A percentile compares a stretch with the other conserved stretches of the same genome.
phyloP scores from a whole-genome alignment of 1,140 invertebrate genomes.

The Anagrus nilaparvatae region DNA sequence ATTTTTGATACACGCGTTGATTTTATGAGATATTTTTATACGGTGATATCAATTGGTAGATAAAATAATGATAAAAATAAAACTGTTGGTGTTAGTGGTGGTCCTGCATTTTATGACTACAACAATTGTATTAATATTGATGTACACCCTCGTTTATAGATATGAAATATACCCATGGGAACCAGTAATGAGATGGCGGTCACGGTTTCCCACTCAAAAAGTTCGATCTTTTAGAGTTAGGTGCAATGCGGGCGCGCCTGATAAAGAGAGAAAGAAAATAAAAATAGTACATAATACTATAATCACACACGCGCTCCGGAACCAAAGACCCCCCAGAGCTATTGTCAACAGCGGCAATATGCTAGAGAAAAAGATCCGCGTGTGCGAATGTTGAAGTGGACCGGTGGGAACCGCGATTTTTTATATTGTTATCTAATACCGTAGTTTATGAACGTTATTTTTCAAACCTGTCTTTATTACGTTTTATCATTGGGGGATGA shows the following conservation, averaged over 20 bases:
- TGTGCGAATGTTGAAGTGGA: slow-evolving; percentile 26
- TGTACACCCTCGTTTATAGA: background rate
- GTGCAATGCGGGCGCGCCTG: slow-evolving; percentile 28
- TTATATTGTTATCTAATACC: no score
- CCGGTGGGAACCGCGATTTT: slow-evolving; percentile 36
- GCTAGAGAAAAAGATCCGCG: slow-evolving; percentile 31
- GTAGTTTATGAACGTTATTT: no score
- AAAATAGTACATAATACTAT: no score
- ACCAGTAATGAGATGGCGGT: slow-evolving; percentile 43
- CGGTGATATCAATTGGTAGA: background rate
- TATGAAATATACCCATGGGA: slow-evolving; percentile 35
- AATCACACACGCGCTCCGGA: slow-evolving; percentile 13
- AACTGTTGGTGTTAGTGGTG: background rate
- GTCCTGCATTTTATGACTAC: background rate
- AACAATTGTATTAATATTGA: background rate
- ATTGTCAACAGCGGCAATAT: slow-evolving; percentile 43
- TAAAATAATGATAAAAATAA: background rate
- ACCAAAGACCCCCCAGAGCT: slow-evolving; percentile 27
- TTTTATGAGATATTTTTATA: background rate
- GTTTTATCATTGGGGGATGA: no score
- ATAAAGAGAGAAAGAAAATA: background rate
- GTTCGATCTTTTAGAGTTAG: slow-evolving; percentile 9
- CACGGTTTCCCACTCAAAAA: slow-evolving; percentile 26
- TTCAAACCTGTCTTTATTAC: no score
- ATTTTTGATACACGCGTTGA: background rate